Evolutionary conservation across 2,113 vertebrate species (phyloP).

Genomic region (Reinhardtius hippoglossoides): DNA sequence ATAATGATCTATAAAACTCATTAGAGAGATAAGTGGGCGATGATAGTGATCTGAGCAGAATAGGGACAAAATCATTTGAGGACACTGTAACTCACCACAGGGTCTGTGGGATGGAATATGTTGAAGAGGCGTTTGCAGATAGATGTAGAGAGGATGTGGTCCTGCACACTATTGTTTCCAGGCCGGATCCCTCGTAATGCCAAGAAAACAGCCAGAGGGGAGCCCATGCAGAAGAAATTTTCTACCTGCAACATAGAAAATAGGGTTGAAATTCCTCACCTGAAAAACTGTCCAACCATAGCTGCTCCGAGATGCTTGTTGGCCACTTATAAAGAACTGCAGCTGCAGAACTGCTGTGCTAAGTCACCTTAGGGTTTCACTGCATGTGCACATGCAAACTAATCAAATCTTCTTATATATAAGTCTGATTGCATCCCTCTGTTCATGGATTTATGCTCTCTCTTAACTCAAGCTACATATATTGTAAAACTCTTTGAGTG

Average conservation of each 20-base stretch:
- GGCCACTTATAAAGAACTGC: background rate
- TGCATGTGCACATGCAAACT: too few species aligned
- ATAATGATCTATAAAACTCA: too few species aligned
- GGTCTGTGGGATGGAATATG: conserved; percentile 97
- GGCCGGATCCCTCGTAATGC: conserved; percentile 93
- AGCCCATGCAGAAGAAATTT: conserved; percentile 99
- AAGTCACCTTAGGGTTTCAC: too few species aligned
- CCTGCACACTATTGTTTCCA: conserved; percentile 87
- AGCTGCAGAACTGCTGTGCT: too few species aligned
- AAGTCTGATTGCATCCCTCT: background rate
- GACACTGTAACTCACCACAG: conserved; percentile 87
- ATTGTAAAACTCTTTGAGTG: too few species aligned
- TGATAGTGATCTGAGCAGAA: background rate
- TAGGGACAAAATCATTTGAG: background rate
- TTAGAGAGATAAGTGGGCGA: too few species aligned
- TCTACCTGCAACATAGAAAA: conserved; percentile 86
- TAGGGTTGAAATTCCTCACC: background rate
- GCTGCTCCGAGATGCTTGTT: background rate
- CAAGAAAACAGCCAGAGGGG: conserved; percentile 94
- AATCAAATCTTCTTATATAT: background rate
- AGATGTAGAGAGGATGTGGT: conserved; percentile 91
- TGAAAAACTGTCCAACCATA: background rate
- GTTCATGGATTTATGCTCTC: background rate
- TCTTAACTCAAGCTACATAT: background rate
- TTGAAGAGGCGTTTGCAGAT: conserved; percentile 94